Evolutionary conservation across 2,113 vertebrate species (phyloP).

Genomic region (Pontoporia blainvillei): DNA sequence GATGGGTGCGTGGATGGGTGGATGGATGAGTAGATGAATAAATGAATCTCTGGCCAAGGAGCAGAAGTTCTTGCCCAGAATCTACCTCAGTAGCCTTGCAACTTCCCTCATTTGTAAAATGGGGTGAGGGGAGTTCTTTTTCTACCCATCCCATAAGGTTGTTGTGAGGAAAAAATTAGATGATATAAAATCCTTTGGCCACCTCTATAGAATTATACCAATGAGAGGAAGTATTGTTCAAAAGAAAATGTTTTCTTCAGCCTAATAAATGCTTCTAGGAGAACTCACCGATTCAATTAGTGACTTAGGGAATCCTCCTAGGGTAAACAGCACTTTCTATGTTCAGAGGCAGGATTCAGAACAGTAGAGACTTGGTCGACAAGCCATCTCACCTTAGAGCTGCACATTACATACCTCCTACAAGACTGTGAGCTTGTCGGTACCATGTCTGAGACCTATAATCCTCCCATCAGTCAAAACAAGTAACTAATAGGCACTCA

Average conservation of each 20-base stretch:
- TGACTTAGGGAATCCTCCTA: background rate
- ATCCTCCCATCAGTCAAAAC: background rate
- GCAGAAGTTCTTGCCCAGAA: background rate
- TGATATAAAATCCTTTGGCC: background rate
- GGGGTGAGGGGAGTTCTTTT: background rate
- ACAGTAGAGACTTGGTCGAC: fast-evolving
- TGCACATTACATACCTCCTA: fast-evolving
- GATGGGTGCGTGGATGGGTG: fast-evolving
- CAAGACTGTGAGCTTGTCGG: background rate
- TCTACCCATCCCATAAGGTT: background rate
- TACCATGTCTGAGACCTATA: fast-evolving
- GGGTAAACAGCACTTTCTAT: too few species aligned
- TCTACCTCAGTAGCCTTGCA: background rate
- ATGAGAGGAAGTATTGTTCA: background rate
- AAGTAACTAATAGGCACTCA: background rate
- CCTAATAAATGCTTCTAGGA: background rate
- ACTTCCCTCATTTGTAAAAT: background rate
- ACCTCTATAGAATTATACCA: background rate
- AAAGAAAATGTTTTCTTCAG: background rate
- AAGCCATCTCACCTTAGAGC: background rate
- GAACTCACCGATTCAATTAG: background rate
- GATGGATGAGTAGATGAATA: background rate
- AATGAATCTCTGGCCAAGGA: background rate
- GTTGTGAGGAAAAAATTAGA: background rate
- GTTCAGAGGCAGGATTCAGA: background rate